A percentile compares a stretch with the other conserved stretches of the same genome.
Evolutionary conservation across 2,797 vertebrate genomes (phyloP).

Genomic region (Brachyrhaphis roseni): DNA sequence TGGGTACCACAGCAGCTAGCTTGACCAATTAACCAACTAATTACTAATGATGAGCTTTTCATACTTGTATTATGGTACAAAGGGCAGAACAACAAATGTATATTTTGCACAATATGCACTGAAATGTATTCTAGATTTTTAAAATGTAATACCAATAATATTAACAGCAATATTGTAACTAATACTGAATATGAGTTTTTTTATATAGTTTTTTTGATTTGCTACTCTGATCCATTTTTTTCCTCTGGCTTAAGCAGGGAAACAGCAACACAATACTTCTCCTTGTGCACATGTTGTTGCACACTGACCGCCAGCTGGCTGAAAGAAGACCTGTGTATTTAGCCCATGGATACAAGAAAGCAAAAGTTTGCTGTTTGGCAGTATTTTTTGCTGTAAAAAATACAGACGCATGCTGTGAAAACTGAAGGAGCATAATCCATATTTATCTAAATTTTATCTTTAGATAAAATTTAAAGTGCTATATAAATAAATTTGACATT

Average conservation of each 20-base stretch:
- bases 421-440: background rate
- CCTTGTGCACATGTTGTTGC: background rate
- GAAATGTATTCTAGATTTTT: background rate
- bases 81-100: background rate
- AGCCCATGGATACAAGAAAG: background rate
- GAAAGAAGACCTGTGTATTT: background rate
- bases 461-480: background rate
- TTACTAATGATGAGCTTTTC: background rate
- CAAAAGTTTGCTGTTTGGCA: background rate
- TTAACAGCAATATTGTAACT: background rate
- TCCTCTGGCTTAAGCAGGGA: background rate
- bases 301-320: background rate
- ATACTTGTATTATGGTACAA: background rate
- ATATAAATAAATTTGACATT: too few relatives aligned
- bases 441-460: background rate
- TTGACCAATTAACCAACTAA: background rate
- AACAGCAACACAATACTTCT: background rate
- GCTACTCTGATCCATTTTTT: background rate
- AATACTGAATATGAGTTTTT: background rate
- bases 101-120: background rate
- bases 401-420: background rate
- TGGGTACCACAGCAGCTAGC: background rate
- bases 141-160: background rate
- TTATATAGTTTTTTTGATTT: background rate
- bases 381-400: background rate